These are phyloP conservation scores for Pseudois nayaur DNA, from an alignment of 2,113 vertebrate genomes.

Conservation along the genomic window DNA sequence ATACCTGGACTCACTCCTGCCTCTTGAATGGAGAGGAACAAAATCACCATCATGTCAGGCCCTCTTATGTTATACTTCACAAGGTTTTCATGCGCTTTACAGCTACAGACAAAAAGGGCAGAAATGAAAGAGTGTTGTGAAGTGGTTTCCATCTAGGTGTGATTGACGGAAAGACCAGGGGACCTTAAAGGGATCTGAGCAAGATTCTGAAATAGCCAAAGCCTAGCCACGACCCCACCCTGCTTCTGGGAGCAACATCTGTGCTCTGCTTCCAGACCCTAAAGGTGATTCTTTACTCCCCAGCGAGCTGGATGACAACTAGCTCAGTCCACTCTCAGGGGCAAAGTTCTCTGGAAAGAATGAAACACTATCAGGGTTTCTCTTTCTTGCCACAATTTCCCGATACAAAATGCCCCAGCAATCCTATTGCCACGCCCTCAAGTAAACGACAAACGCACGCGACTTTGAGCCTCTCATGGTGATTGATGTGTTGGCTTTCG, in stretches of 20 bases:
- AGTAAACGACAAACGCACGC: not conserved
- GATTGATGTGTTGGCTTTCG: slow-evolving; percentile 5
- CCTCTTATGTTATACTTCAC: not conserved
- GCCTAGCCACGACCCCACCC: not conserved
- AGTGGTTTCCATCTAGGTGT: slow-evolving; percentile 14
- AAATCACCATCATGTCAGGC: slow-evolving; percentile 22
- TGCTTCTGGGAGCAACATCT: not conserved
- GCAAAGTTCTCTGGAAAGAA: slow-evolving; percentile 61
- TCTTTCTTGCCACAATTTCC: slow-evolving; percentile 28
- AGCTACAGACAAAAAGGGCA: not conserved
- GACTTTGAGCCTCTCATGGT: not conserved
- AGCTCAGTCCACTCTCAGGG: slow-evolving; percentile 32
- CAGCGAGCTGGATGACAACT: not conserved
- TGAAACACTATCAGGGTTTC: slow-evolving; percentile 45
- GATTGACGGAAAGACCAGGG: slow-evolving; percentile 28
- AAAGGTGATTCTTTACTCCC: not conserved
- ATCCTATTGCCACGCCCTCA: not conserved
- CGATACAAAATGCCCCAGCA: not conserved
- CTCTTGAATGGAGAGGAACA: slow-evolving; percentile 54
- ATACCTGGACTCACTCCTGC: slow-evolving; percentile 27
- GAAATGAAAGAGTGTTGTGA: slow-evolving; percentile 3
- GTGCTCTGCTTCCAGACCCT: not conserved
- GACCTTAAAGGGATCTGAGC: not conserved
- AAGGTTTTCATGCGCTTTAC: not conserved
- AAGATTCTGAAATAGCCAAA: not conserved